Evolutionary conservation across 2,797 vertebrate genomes (phyloP).

Genomic region (Myripristis murdjan): DNA sequence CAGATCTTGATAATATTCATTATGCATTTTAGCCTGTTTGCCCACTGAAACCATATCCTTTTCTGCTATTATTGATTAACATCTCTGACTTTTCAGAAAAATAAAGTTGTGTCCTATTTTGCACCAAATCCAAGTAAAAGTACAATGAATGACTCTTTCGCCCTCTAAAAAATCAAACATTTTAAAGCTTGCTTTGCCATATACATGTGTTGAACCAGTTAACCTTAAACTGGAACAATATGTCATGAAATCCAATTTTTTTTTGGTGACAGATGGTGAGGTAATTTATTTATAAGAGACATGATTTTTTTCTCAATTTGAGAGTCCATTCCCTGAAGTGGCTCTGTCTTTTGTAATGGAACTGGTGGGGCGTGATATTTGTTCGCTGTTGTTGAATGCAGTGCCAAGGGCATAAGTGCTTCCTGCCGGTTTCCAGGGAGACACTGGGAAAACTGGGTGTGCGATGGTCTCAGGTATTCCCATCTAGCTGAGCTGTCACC

Average conservation of each 20-base stretch:
- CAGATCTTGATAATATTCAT: neutral
- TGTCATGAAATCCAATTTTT: conserved; percentile 6
- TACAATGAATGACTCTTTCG: too few relatives aligned
- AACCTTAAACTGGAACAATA: neutral
- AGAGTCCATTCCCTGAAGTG: conserved; percentile 41
- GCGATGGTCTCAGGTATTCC: conserved; percentile 75
- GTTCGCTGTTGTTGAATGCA: conserved; percentile 51
- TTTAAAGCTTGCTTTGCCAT: neutral
- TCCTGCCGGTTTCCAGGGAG: conserved; percentile 71
- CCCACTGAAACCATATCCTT: neutral
- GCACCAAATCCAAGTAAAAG: too few relatives aligned
- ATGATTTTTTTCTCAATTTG: conserved; percentile 37
- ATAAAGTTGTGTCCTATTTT: neutral
- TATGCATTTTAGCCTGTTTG: neutral
- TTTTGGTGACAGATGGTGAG: conserved; percentile 24
- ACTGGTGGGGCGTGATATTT: conserved; percentile 62
- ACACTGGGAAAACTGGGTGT: conserved; percentile 46
- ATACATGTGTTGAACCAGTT: neutral
- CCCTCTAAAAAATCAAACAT: neutral
- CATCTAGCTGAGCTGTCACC: conserved; percentile 56
- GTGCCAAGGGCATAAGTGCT: conserved; percentile 43
- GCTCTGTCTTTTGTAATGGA: conserved; percentile 54
- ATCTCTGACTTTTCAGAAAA: conserved; percentile 4
- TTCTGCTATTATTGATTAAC: conserved; percentile 14
- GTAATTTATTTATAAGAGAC: conserved; percentile 48